These are phyloP conservation scores for Micromys minutus DNA, from an alignment of 2,113 vertebrate species.

Conservation along the genomic window DNA sequence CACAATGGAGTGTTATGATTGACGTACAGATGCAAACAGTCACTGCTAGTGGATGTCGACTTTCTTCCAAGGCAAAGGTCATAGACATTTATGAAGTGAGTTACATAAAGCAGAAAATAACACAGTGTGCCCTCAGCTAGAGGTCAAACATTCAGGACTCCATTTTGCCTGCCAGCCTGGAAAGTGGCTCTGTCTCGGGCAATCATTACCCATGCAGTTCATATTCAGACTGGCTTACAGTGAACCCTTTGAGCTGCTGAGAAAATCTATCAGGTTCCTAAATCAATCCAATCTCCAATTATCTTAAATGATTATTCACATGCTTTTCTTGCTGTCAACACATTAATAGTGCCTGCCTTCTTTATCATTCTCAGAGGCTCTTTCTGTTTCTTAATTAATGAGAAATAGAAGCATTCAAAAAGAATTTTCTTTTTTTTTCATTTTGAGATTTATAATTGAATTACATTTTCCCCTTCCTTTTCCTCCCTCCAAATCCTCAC, in stretches of 20 bases:
- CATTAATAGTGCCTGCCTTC: not conserved
- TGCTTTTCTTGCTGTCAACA: not conserved
- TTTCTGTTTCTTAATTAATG: not conserved
- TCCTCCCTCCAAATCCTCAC: not conserved
- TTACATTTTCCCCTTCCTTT: not conserved
- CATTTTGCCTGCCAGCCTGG: not conserved
- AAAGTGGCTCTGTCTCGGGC: not conserved
- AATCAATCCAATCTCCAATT: not conserved
- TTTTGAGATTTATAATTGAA: not conserved
- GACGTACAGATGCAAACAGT: slow-evolving; percentile 55
- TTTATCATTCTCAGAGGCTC: not conserved
- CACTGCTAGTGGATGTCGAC: slow-evolving; percentile 42
- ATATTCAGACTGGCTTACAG: not conserved
- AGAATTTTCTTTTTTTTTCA: not conserved
- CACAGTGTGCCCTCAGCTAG: not conserved
- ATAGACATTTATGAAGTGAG: slow-evolving; percentile 42
- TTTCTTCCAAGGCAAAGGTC: slow-evolving; percentile 59
- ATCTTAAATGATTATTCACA: slow-evolving; percentile 25
- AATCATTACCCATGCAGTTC: not conserved
- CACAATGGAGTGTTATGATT: slow-evolving; percentile 40
- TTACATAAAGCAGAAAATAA: slow-evolving; percentile 51
- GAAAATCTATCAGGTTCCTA: not conserved
- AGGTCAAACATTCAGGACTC: not conserved
- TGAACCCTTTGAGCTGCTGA: not conserved
- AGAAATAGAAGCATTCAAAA: slow-evolving; percentile 38